These are phyloP conservation scores for Drosophila meridiana DNA, from an alignment of 2,888 invertebrate genomes.

Conservation along the genomic window DNA sequence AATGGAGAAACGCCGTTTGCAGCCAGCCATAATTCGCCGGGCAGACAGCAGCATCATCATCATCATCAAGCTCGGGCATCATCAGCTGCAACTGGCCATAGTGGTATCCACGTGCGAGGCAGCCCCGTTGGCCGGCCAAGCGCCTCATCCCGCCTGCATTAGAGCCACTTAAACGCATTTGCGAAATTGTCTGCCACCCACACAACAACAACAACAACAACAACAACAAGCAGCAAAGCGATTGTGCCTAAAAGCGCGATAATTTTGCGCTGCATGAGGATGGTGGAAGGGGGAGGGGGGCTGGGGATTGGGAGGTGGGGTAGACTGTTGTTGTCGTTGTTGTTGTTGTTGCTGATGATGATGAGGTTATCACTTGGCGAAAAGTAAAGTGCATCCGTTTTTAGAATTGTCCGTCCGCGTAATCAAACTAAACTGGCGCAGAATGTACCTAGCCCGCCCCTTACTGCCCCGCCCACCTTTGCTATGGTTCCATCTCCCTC, in stretches of 20 bases:
- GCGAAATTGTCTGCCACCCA: slow-evolving; percentile 76
- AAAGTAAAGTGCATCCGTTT: slow-evolving; percentile 79
- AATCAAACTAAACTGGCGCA: slow-evolving; percentile 78
- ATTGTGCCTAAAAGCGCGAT: slow-evolving; percentile 64
- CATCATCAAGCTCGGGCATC: neutral
- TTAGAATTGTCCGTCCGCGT: slow-evolving; percentile 63
- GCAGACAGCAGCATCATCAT: slow-evolving; percentile 45
- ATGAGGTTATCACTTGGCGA: slow-evolving; percentile 78
- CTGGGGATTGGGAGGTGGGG: too few relatives aligned
- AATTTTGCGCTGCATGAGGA: slow-evolving; percentile 55
- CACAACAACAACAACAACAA: slow-evolving; percentile 56
- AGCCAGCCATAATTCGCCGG: slow-evolving; percentile 60
- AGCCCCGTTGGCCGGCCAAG: slow-evolving; percentile 31
- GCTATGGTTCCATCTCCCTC: too few relatives aligned
- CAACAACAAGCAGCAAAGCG: slow-evolving; percentile 13
- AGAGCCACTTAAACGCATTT: slow-evolving; percentile 79
- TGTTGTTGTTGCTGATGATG: slow-evolving; percentile 30
- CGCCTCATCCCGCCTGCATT: slow-evolving; percentile 77
- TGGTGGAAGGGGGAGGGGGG: neutral
- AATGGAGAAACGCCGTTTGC: slow-evolving; percentile 10
- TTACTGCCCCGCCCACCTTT: too few relatives aligned
- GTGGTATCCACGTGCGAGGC: slow-evolving; percentile 71
- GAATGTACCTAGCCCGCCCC: slow-evolving; percentile 12
- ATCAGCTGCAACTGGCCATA: slow-evolving; percentile 31
- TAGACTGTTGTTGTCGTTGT: neutral